These are phyloP conservation scores for Stichodactyla mertensii DNA, from an alignment of 64 coral and sea anemone species.

Conservation along the genomic window DNA sequence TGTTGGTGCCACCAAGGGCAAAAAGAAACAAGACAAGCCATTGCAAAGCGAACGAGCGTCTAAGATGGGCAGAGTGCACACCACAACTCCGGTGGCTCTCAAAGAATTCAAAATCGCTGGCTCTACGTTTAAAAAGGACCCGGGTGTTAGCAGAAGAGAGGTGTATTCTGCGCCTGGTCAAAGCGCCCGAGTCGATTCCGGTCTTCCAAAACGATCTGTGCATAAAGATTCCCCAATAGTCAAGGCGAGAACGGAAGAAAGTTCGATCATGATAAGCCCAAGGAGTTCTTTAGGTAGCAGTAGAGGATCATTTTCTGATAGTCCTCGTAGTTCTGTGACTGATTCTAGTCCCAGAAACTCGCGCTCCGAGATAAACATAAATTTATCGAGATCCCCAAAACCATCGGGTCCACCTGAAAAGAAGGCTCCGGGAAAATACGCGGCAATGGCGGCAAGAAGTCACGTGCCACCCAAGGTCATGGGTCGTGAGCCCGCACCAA, in stretches of 20 bases:
- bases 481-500: constrained; percentile 16
- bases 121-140: constrained; percentile 15
- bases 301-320: background rate
- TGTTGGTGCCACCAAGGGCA: background rate
- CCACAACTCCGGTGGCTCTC: constrained; percentile 58
- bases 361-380: constrained; percentile 7
- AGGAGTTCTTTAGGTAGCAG: constrained; percentile 20
- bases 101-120: constrained; percentile 57
- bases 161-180: background rate
- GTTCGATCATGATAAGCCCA: constrained; percentile 24
- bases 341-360: constrained; percentile 23
- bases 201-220: background rate
- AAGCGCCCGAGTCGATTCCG: background rate
- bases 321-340: constrained; percentile 15
- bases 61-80: constrained; percentile 45
- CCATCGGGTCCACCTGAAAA: background rate
- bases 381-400: constrained; percentile 7
- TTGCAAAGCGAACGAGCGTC: constrained; percentile 7
- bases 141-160: constrained; percentile 2
- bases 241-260: constrained; percentile 31
- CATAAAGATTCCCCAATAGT: constrained; percentile 17
- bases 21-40: constrained; percentile 2
- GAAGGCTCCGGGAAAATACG: constrained; percentile 6
- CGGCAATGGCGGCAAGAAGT: background rate
- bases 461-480: constrained; percentile 36